These are phyloP conservation scores for Trichoplax adhaerens DNA, from an alignment of 37 sponge, comb jelly and placozoan genomes.

Conservation along the genomic window DNA sequence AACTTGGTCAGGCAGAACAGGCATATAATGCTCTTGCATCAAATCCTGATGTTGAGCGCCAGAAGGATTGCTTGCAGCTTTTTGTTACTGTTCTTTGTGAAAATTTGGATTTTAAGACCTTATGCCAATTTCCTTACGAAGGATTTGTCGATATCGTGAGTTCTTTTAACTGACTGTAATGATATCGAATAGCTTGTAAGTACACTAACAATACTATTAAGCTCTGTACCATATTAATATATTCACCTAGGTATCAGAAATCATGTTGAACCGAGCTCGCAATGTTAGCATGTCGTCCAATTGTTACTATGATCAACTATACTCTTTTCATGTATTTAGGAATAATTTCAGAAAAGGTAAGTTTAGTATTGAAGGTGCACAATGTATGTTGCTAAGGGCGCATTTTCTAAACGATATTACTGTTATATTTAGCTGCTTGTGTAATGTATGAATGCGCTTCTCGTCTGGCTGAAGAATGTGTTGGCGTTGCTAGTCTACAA, in stretches of 20 bases:
- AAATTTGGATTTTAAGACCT: slow-evolving; percentile 8
- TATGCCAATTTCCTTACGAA: slow-evolving; percentile 27
- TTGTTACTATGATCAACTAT: slow-evolving; percentile 46
- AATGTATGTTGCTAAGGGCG: neutral
- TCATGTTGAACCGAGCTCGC: slow-evolving; percentile 37
- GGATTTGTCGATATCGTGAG: slow-evolving; percentile 28
- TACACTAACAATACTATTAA: slow-evolving; percentile 1
- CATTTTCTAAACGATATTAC: neutral
- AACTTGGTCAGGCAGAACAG: slow-evolving; percentile 18
- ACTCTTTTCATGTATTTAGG: slow-evolving; percentile 34
- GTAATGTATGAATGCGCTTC: slow-evolving; percentile 33
- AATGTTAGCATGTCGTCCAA: slow-evolving; percentile 28
- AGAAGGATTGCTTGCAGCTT: slow-evolving; percentile 34
- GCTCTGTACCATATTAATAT: neutral
- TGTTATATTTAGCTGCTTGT: slow-evolving; percentile 25
- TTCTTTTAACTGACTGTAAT: too few relatives aligned
- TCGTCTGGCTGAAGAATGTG: slow-evolving; percentile 23
- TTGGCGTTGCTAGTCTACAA: slow-evolving; percentile 10
- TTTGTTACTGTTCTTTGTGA: slow-evolving; percentile 42
- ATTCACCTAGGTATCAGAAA: slow-evolving; percentile 15
- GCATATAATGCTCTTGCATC: slow-evolving; percentile 43
- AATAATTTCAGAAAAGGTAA: slow-evolving; percentile 37
- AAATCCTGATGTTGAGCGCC: slow-evolving; percentile 34
- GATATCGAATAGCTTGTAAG: slow-evolving; percentile 3
- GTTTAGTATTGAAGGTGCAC: neutral